These are phyloP conservation scores for Hippopotamyrus pictus DNA, from an alignment of 2,797 vertebrate species.

Conservation along the genomic window DNA sequence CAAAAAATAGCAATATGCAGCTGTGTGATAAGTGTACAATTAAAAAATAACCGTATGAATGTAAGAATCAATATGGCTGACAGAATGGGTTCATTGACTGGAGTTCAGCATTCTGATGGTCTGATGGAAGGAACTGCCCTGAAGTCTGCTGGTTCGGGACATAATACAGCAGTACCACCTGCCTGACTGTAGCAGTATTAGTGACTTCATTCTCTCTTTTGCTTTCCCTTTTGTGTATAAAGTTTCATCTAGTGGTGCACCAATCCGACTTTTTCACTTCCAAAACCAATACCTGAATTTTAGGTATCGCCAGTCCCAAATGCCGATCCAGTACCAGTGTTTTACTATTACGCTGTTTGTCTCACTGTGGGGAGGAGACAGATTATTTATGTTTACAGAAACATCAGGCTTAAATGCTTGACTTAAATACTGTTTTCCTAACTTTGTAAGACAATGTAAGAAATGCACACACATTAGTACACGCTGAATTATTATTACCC, in stretches of 20 bases:
- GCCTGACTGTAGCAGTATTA: neutral
- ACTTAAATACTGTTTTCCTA: too few species aligned
- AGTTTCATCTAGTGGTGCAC: neutral
- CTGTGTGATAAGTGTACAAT: neutral
- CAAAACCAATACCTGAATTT: neutral
- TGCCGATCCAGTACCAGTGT: too few species aligned
- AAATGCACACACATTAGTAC: too few species aligned
- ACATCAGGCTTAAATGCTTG: too few species aligned
- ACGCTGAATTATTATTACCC: too few species aligned
- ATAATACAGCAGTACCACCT: neutral
- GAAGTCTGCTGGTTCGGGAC: neutral
- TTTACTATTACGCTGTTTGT: too few species aligned
- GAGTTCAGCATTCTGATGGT: neutral
- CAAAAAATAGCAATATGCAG: neutral
- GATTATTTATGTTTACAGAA: too few species aligned
- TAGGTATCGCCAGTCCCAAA: neutral
- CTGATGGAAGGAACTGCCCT: neutral
- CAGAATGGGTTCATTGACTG: neutral
- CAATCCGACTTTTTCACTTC: neutral
- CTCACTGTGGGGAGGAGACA: too few species aligned
- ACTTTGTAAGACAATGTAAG: too few species aligned
- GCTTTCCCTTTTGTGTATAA: neutral
- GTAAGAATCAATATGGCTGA: neutral
- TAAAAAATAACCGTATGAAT: neutral
- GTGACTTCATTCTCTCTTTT: neutral